Conservation (phyloP, 2,113 vertebrate species). For the Odontophorus gujanensis region DNA sequence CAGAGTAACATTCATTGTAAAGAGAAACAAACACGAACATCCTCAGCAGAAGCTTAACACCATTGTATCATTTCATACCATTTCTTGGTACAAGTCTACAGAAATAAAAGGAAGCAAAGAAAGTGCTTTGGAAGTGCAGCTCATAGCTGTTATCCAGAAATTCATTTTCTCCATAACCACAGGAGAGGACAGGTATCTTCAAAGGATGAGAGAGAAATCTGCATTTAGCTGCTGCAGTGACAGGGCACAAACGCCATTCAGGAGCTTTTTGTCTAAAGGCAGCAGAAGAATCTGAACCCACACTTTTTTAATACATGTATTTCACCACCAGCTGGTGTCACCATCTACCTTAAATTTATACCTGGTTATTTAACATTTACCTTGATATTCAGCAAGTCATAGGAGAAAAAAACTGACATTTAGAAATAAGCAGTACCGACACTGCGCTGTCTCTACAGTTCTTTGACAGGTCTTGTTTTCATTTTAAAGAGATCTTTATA, state of each 20-base stretch:
- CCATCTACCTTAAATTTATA: conserved; percentile 16
- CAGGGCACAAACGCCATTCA: not conserved
- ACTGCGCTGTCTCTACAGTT: too few species aligned
- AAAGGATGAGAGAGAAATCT: not conserved
- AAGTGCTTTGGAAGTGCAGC: not conserved
- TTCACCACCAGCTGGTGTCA: conserved; percentile 37
- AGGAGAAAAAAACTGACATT: not conserved
- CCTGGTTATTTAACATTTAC: not conserved
- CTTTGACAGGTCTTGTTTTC: not conserved
- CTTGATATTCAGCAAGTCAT: not conserved
- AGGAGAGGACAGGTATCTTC: not conserved
- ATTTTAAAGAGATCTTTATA: not conserved
- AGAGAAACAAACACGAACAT: not conserved
- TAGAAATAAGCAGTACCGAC: not conserved
- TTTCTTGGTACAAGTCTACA: not conserved
- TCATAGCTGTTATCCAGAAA: not conserved
- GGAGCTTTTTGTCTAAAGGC: not conserved
- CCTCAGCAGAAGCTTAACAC: not conserved
- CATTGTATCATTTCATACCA: not conserved
- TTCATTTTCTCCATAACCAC: not conserved
- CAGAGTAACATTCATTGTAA: not conserved
- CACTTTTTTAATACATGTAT: not conserved
- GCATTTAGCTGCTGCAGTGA: not conserved
- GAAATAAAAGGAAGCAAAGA: not conserved
- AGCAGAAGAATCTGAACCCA: not conserved